These are phyloP conservation scores for Hanleya hanleyi DNA, from an alignment of 2,888 invertebrate genomes.

Conservation along the genomic window DNA sequence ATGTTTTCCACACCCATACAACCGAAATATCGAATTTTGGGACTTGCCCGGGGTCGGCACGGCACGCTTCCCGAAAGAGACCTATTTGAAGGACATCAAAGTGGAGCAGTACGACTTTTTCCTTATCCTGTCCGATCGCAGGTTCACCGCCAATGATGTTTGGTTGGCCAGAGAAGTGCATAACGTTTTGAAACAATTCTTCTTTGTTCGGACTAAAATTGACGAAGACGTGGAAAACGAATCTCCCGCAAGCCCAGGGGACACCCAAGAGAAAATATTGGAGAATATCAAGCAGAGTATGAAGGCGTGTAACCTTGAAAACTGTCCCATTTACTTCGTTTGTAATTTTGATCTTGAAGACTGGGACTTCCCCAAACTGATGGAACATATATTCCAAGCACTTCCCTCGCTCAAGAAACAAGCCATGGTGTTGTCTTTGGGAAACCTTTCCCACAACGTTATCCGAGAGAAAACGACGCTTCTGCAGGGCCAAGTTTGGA, in stretches of 20 bases:
- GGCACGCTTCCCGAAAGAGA: slow-evolving; percentile 32
- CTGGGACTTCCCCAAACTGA: slow-evolving; percentile 35
- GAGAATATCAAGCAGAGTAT: not conserved
- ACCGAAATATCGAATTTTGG: slow-evolving; percentile 41
- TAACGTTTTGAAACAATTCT: slow-evolving; percentile 15
- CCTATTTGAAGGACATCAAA: slow-evolving; percentile 31
- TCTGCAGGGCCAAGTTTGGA: not conserved
- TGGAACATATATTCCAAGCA: slow-evolving; percentile 26
- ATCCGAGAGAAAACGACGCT: not conserved
- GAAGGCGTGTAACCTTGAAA: not conserved
- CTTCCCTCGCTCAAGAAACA: slow-evolving; percentile 35
- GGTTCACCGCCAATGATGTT: slow-evolving; percentile 34
- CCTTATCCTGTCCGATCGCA: slow-evolving; percentile 25
- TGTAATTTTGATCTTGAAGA: not conserved
- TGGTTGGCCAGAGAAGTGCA: slow-evolving; percentile 31
- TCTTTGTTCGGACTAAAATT: slow-evolving; percentile 24
- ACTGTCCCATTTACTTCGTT: slow-evolving; percentile 34
- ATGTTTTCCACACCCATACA: slow-evolving; percentile 40
- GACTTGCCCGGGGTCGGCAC: slow-evolving; percentile 39
- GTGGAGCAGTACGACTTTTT: slow-evolving; percentile 35
- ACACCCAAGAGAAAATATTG: not conserved
- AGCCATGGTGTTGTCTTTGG: slow-evolving; percentile 34
- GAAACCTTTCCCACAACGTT: slow-evolving; percentile 23
- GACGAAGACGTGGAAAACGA: slow-evolving; percentile 21
- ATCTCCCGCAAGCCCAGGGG: not conserved